phyloP scores from a whole-genome alignment of 2,888 invertebrate species.

The Philereme transversata region DNA sequence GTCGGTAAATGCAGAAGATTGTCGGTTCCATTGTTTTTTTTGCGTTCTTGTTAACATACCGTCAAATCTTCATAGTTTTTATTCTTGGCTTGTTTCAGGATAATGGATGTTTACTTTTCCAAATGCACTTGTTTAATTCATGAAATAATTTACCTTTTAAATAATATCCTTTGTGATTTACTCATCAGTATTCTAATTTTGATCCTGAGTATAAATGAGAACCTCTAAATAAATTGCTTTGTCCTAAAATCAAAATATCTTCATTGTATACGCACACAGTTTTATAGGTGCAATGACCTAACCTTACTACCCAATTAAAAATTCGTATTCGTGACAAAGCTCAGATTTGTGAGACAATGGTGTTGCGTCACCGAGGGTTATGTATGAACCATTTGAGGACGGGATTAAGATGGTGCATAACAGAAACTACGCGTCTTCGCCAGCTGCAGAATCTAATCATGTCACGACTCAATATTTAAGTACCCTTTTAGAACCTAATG shows the following conservation, averaged over 20 bases:
- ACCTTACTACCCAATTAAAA: conserved; percentile 28
- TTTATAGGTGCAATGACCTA: conserved; percentile 30
- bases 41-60: conserved; percentile 10
- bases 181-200: conserved; percentile 2
- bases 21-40: conserved; percentile 15
- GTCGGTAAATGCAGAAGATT: conserved; percentile 19
- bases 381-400: background rate
- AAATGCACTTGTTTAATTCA: background rate
- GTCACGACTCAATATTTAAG: conserved; percentile 23
- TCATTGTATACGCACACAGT: conserved; percentile 10
- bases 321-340: conserved; percentile 19
- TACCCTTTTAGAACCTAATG: conserved; percentile 15
- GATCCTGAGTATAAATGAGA: conserved; percentile 10
- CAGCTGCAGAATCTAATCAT: conserved; percentile 26
- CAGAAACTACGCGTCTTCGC: conserved; percentile 17
- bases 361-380: conserved; percentile 17
- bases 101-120: background rate
- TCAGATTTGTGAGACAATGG: conserved; percentile 24
- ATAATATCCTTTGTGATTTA: background rate
- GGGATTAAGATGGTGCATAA: conserved; percentile 6
- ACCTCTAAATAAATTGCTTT: conserved; percentile 11
- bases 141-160: background rate
- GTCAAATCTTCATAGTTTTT: conserved; percentile 6
- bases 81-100: background rate
- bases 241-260: conserved; percentile 12